Evolutionary conservation across 2,888 invertebrate species (phyloP).

Genomic region (Xestia ashworthii): DNA sequence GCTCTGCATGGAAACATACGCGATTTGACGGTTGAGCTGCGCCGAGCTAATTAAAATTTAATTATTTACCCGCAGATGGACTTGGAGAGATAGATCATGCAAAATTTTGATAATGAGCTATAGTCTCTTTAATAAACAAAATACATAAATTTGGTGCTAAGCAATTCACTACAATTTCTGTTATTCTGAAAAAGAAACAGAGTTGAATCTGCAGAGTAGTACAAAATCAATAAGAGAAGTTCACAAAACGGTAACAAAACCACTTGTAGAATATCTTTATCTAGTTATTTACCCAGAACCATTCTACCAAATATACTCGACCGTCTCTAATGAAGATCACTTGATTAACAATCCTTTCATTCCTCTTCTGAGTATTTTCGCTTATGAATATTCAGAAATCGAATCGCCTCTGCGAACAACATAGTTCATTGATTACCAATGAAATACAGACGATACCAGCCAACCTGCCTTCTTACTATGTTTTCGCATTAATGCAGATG

Average conservation of each 20-base stretch:
- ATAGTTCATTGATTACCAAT: conserved; percentile 62
- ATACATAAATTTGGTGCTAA: no score
- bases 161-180: no score
- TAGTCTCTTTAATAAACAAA: neutral
- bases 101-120: neutral
- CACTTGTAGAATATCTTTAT: conserved; percentile 11
- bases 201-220: neutral
- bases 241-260: neutral
- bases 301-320: neutral
- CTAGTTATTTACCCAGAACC: neutral
- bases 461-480: conserved; percentile 53
- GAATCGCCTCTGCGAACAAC: conserved; percentile 38
- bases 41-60: conserved; percentile 22
- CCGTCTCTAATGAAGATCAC: conserved; percentile 32
- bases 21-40: conserved; percentile 26
- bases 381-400: conserved; percentile 60
- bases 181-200: neutral
- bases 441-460: conserved; percentile 46
- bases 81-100: neutral
- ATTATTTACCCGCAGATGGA: conserved; percentile 11
- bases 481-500: conserved; percentile 67
- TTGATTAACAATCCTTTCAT: conserved; percentile 40
- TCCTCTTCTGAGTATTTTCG: conserved; percentile 24
- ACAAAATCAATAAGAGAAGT: neutral
- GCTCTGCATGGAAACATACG: conserved; percentile 65